These are phyloP conservation scores for Hemistola chrysoprasaria DNA, from an alignment of 2,888 invertebrate species.

Conservation along the genomic window DNA sequence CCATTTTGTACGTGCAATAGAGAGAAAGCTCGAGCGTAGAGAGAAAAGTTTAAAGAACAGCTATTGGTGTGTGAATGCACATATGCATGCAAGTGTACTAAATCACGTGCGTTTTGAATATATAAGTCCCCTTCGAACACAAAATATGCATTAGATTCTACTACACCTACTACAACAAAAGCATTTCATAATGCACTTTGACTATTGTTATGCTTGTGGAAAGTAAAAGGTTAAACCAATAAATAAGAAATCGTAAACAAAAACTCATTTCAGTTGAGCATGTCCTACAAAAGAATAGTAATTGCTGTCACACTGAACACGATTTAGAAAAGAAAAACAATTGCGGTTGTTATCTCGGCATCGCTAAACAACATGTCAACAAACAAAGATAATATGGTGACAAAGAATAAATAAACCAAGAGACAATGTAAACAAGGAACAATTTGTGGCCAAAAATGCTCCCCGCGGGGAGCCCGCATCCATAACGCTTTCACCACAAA, in stretches of 20 bases:
- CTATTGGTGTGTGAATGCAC: background rate
- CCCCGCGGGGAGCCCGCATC: constrained; percentile 56
- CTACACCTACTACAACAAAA: too few species aligned
- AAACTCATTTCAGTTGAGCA: too few species aligned
- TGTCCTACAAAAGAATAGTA: too few species aligned
- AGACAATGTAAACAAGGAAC: constrained; percentile 31
- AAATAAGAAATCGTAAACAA: too few species aligned
- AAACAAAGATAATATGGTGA: constrained; percentile 17
- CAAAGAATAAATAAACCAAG: constrained; percentile 10
- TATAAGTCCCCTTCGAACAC: constrained; percentile 40
- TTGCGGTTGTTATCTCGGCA: constrained; percentile 5
- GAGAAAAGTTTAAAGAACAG: too few species aligned
- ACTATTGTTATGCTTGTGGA: too few species aligned
- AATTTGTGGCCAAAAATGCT: constrained; percentile 30
- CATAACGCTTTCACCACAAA: constrained; percentile 53
- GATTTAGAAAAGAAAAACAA: background rate
- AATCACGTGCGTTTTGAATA: constrained; percentile 50
- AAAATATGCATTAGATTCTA: constrained; percentile 50
- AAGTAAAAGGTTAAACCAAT: too few species aligned
- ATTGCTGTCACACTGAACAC: background rate
- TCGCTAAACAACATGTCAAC: constrained; percentile 4
- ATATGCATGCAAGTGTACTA: constrained; percentile 56
- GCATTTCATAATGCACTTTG: too few species aligned
- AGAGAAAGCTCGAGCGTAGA: too few species aligned
- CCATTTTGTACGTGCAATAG: too few species aligned